Evolutionary conservation across 2,888 invertebrate genomes (phyloP).

Genomic region (Diploptera punctata): DNA sequence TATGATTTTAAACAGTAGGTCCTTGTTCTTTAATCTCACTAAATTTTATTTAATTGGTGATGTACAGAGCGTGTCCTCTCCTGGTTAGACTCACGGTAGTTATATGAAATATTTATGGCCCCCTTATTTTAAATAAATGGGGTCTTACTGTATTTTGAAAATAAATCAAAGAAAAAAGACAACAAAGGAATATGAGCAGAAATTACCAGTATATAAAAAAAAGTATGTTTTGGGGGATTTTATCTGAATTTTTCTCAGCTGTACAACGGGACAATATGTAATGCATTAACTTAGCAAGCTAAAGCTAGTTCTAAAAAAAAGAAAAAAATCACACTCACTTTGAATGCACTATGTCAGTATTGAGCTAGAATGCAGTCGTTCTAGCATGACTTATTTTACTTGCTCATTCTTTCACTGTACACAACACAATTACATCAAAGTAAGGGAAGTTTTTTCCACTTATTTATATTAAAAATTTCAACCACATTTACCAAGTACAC

Average conservation of each 20-base stretch:
- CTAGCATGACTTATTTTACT: not conserved
- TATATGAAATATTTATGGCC: too few relatives aligned
- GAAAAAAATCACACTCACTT: conserved; percentile 24
- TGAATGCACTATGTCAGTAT: not conserved
- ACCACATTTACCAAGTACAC: not conserved
- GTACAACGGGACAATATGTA: conserved; percentile 26
- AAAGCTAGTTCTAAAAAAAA: conserved; percentile 23
- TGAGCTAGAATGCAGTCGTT: not conserved
- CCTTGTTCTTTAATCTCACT: too few relatives aligned
- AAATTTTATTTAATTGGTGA: too few relatives aligned
- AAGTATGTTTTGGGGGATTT: conserved; percentile 20
- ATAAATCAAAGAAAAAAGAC: conserved; percentile 11
- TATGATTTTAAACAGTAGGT: too few relatives aligned
- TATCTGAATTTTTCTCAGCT: too few relatives aligned
- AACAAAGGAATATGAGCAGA: conserved; percentile 10
- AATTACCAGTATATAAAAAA: conserved; percentile 3
- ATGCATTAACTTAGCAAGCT: conserved; percentile 11
- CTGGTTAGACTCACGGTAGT: too few relatives aligned
- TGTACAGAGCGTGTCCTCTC: too few relatives aligned
- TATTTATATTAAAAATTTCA: conserved; percentile 25
- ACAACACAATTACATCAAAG: conserved; percentile 24
- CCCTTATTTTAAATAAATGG: too few relatives aligned
- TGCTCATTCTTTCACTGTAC: conserved; percentile 23
- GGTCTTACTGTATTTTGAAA: too few relatives aligned
- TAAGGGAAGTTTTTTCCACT: conserved; percentile 11